These are phyloP conservation scores for Echinarachnius parma DNA, from an alignment of 53 echinoderm and acorn worm genomes.

Conservation along the genomic window DNA sequence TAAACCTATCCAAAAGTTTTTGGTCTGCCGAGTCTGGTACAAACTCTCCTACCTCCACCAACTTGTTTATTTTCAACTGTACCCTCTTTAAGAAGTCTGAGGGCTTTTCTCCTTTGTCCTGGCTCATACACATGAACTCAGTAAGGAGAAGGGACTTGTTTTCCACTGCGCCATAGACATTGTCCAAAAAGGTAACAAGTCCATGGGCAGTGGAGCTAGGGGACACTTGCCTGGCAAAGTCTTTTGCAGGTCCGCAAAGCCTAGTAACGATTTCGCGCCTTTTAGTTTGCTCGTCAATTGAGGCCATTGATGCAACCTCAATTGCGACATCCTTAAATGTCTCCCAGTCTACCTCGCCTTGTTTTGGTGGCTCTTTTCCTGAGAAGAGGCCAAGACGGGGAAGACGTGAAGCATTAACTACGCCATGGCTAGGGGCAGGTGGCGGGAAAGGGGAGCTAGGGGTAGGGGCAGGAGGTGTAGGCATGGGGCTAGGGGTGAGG, in stretches of 20 bases:
- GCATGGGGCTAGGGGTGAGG: too few species aligned
- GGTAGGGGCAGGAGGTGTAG: too few species aligned
- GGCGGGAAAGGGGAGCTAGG: too few species aligned
- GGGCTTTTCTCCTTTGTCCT: background rate
- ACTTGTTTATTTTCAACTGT: background rate
- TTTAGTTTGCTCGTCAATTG: background rate
- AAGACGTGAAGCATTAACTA: background rate
- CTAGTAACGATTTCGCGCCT: conserved; percentile 10
- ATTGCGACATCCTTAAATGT: background rate
- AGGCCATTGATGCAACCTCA: background rate
- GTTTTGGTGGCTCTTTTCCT: conserved; percentile 1
- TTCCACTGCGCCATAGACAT: background rate
- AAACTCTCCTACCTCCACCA: conserved; percentile 13
- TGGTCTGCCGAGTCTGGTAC: background rate
- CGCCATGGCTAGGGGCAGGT: too few species aligned
- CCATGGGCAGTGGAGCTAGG: background rate
- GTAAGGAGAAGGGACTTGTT: conserved; percentile 12
- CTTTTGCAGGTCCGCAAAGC: background rate
- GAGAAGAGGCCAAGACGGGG: conserved; percentile 6
- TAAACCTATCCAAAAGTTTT: conserved; percentile 16
- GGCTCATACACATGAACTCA: conserved; percentile 13
- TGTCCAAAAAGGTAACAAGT: background rate
- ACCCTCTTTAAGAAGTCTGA: conserved; percentile 22
- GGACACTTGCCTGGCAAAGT: conserved; percentile 12
- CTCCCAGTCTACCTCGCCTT: conserved; percentile 19